Percentiles rank a stretch among this genome's conserved stretches.
phyloP scores from a whole-genome alignment of 2,797 vertebrate species.

The Microctenopoma steveboyesi region DNA sequence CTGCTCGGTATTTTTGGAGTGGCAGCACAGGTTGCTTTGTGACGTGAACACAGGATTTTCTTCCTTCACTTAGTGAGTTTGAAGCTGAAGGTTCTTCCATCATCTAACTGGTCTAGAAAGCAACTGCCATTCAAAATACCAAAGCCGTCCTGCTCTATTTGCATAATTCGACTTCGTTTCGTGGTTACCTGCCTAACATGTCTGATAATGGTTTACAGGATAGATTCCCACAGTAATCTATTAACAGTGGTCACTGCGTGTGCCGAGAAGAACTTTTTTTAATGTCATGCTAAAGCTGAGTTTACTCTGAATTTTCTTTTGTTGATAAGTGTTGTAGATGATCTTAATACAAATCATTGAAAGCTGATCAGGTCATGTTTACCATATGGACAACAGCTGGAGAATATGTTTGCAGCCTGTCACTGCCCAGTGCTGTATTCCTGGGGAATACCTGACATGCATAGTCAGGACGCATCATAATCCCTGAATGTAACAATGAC shows the following conservation, averaged over 20 bases:
- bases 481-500: constrained; percentile 22
- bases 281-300: background rate
- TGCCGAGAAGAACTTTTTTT: too few relatives aligned
- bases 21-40: background rate
- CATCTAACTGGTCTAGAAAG: background rate
- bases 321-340: too few relatives aligned
- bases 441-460: constrained; percentile 54
- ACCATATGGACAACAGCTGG: background rate
- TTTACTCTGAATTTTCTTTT: background rate
- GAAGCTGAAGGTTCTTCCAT: background rate
- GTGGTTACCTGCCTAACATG: background rate
- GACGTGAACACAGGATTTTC: background rate
- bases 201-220: constrained; percentile 1
- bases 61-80: background rate
- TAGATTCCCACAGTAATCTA: background rate
- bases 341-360: background rate
- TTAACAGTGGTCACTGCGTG: background rate
- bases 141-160: constrained; percentile 21
- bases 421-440: constrained; percentile 15
- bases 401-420: background rate
- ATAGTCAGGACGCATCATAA: constrained; percentile 5
- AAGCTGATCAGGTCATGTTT: background rate
- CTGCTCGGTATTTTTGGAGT: background rate
- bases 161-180: background rate
- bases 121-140: constrained; percentile 14